These are phyloP conservation scores for Neolamprologus caudopunctatus DNA, from an alignment of 2,113 vertebrate species.

Conservation along the genomic window DNA sequence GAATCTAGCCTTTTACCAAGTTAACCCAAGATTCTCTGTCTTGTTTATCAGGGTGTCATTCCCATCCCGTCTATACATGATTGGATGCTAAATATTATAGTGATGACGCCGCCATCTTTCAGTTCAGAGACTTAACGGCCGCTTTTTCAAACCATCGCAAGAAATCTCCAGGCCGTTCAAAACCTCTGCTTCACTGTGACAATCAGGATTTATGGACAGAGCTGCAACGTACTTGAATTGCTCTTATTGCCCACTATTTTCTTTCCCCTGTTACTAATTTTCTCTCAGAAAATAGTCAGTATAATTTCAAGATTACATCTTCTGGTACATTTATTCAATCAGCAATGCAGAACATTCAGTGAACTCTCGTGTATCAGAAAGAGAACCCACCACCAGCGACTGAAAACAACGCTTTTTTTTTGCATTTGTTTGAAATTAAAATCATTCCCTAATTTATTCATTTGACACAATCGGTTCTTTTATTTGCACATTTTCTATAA, in stretches of 20 bases:
- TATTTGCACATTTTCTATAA: not conserved
- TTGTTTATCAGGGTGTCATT: not conserved
- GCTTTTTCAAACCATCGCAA: not conserved
- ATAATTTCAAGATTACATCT: not conserved
- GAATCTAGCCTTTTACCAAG: not conserved
- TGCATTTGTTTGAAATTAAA: not conserved
- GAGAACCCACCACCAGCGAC: not conserved
- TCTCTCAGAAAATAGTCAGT: not conserved
- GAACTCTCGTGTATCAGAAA: not conserved
- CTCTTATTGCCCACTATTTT: not conserved
- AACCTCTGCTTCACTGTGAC: not conserved
- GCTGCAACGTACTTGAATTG: not conserved
- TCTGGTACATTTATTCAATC: not conserved
- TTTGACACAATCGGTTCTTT: not conserved
- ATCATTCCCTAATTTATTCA: not conserved
- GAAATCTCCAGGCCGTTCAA: not conserved
- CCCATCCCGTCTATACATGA: not conserved
- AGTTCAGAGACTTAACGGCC: not conserved
- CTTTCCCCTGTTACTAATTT: not conserved
- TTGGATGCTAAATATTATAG: not conserved
- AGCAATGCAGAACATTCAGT: not conserved
- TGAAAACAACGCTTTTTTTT: not conserved
- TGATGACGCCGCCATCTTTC: not conserved
- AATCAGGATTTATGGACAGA: not conserved
- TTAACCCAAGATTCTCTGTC: not conserved